phyloP scores from a whole-genome alignment of 2,113 vertebrate genomes.

The Nothocercus nigrocapillus region DNA sequence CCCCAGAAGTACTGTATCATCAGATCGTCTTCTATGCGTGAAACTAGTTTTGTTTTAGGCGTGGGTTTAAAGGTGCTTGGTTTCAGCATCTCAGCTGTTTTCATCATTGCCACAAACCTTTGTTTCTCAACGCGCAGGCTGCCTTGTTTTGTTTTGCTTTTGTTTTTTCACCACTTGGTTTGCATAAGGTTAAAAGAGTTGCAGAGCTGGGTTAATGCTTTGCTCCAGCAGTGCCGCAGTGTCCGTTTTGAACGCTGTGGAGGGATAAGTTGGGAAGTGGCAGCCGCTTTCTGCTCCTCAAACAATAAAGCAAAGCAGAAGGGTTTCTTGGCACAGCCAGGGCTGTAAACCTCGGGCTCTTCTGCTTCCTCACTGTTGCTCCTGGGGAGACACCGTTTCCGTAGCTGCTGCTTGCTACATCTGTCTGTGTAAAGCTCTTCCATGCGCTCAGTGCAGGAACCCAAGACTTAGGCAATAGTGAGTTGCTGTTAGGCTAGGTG shows the following conservation, averaged over 20 bases:
- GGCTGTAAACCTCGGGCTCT: background rate
- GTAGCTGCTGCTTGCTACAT: accelerated
- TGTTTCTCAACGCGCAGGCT: background rate
- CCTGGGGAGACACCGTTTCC: accelerated
- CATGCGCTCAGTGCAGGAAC: accelerated
- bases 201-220: background rate
- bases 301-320: background rate
- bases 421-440: background rate
- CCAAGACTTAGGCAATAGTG: accelerated
- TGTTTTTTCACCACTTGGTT: background rate
- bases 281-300: background rate
- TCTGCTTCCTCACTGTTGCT: background rate
- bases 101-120: background rate
- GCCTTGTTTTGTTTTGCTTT: background rate
- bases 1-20: constrained; percentile 45
- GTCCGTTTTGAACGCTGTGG: accelerated
- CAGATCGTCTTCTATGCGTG: background rate
- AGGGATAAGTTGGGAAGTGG: background rate
- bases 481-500: accelerated
- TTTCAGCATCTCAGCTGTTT: background rate
- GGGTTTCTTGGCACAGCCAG: background rate
- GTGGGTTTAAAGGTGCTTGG: background rate
- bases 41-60: background rate
- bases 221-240: background rate
- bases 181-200: background rate